phyloP scores from a whole-genome alignment of 2,888 invertebrate genomes.

The Lepetodrilus schrolli region DNA sequence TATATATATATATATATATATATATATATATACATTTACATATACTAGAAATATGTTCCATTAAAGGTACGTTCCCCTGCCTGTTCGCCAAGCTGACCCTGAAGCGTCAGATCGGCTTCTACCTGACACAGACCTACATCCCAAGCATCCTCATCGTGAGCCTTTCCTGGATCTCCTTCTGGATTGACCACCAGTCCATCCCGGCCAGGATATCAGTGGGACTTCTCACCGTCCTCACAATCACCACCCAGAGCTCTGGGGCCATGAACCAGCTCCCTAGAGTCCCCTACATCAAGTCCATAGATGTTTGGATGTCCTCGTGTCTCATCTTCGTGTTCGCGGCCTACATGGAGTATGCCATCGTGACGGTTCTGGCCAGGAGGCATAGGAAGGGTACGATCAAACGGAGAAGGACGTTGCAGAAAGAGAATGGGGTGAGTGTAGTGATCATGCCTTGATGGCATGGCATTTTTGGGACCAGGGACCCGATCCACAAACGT shows the following conservation, averaged over 20 bases:
- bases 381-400: constrained; percentile 4
- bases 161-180: constrained; percentile 44
- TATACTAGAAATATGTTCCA: background rate
- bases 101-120: constrained; percentile 39
- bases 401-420: constrained; percentile 2
- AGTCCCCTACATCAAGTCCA: constrained; percentile 42
- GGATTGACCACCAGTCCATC: constrained; percentile 41
- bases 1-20: background rate
- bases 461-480: background rate
- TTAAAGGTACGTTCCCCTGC: constrained; percentile 36
- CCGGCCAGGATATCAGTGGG: constrained; percentile 43
- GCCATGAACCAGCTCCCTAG: constrained; percentile 37
- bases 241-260: constrained; percentile 42
- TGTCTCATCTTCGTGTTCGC: constrained; percentile 38
- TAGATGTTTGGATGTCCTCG: constrained; percentile 36
- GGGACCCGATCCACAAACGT: background rate
- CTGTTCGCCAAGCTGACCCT: constrained; percentile 37
- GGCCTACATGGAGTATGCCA: constrained; percentile 34
- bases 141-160: constrained; percentile 43
- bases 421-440: background rate
- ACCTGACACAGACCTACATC: constrained; percentile 41
- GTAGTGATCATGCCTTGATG: background rate
- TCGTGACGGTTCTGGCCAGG: constrained; percentile 30
- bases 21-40: background rate
- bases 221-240: constrained; percentile 44